Conservation (phyloP, 2,797 vertebrate genomes). For the Enteromius radiatus region DNA sequence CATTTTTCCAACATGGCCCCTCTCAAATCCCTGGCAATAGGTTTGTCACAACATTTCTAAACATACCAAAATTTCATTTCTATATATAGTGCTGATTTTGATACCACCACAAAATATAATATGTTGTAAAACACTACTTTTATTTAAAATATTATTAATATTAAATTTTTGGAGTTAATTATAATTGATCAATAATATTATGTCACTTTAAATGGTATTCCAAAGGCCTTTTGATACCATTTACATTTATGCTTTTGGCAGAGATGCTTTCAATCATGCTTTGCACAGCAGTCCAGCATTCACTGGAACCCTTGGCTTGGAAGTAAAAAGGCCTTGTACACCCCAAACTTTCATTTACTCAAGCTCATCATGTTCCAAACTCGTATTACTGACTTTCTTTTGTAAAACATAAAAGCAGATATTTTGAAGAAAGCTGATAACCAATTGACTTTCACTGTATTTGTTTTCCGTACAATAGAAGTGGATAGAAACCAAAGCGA, state of each 20-base stretch:
- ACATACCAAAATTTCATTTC: neutral
- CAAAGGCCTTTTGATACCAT: neutral
- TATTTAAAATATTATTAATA: neutral
- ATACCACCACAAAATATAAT: neutral
- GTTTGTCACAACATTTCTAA: neutral
- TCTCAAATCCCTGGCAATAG: neutral
- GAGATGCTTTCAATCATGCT: neutral
- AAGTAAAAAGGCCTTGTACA: neutral
- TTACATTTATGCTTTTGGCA: neutral
- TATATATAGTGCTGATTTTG: neutral
- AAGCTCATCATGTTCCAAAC: neutral
- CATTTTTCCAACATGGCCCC: conserved; percentile 15
- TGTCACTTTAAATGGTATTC: neutral
- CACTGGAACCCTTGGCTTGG: neutral
- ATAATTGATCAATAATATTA: neutral
- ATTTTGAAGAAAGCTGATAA: neutral
- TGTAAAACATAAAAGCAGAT: neutral
- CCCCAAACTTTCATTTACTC: neutral
- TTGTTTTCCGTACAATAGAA: neutral
- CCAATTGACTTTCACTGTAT: neutral
- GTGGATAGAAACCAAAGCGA: neutral
- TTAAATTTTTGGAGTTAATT: neutral
- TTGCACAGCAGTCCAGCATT: neutral
- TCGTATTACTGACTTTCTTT: neutral
- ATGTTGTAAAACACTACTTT: neutral